These are phyloP conservation scores for Salarias fasciatus DNA, from an alignment of 2,797 vertebrate species.

Conservation along the genomic window DNA sequence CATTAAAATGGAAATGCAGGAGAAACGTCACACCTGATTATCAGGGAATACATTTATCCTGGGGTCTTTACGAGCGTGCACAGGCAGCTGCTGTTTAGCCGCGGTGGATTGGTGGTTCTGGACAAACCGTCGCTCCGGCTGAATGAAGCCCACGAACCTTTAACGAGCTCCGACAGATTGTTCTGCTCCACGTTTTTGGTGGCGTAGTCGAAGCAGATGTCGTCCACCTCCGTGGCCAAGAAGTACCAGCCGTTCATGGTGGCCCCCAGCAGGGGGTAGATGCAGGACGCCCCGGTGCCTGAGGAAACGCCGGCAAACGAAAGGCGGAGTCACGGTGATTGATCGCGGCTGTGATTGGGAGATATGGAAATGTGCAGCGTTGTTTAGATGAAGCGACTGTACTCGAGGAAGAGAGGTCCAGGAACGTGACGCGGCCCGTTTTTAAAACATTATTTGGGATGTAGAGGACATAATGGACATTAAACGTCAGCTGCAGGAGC, in stretches of 20 bases:
- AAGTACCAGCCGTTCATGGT: conserved; percentile 99
- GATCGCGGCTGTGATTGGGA: conserved; percentile 17
- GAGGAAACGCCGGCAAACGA: conserved; percentile 42
- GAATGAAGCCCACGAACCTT: conserved; percentile 82
- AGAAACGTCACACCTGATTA: too few species aligned
- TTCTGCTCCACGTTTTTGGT: conserved; percentile 98
- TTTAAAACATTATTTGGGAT: conserved; percentile 19
- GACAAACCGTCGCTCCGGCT: too few species aligned
- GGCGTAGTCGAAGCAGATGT: conserved; percentile 97
- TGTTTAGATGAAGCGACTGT: conserved; percentile 11
- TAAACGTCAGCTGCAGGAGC: conserved; percentile 37
- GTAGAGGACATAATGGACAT: conserved; percentile 48
- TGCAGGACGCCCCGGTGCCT: conserved; percentile 98
- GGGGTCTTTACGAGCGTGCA: neutral
- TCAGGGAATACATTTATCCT: too few species aligned
- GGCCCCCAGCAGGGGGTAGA: conserved; percentile 96
- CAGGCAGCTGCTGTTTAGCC: neutral
- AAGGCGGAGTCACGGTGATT: conserved; percentile 19
- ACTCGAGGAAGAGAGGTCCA: neutral
- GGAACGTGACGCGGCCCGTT: conserved; percentile 8
- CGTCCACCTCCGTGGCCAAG: conserved; percentile 97
- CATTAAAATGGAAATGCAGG: too few species aligned
- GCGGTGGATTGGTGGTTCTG: too few species aligned
- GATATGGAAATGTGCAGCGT: conserved; percentile 17
- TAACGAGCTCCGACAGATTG: conserved; percentile 93